Conservation (phyloP, 2,797 vertebrate genomes). For the Chlorospingus semifuscus region DNA sequence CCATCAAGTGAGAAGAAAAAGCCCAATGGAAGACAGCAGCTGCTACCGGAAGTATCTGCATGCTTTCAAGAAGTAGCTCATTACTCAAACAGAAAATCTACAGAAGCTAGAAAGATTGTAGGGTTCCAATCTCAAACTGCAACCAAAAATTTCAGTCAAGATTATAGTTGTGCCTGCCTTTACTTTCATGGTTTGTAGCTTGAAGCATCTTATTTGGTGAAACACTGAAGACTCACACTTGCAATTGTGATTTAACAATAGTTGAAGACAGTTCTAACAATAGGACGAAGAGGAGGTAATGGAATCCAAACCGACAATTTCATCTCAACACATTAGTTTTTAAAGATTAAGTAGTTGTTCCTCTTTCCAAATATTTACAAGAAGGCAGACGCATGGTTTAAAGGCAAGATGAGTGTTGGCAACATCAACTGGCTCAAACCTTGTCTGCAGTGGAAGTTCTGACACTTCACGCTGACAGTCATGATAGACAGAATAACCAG, state of each 20-base stretch:
- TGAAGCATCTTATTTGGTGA: background rate
- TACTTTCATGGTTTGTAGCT: background rate
- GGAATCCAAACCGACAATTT: background rate
- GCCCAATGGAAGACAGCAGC: background rate
- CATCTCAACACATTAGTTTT: background rate
- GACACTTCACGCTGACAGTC: background rate
- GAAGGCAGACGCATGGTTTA: background rate
- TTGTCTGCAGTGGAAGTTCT: background rate
- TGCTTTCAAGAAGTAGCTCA: background rate
- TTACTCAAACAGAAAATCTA: background rate
- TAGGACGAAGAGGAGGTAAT: background rate
- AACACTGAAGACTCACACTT: background rate
- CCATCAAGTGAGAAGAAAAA: background rate
- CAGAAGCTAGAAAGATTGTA: background rate
- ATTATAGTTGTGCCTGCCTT: background rate
- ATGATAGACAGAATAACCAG: background rate
- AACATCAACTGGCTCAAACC: background rate
- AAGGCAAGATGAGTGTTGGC: background rate
- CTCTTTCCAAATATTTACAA: background rate
- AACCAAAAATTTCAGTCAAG: background rate
- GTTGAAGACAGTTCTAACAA: background rate
- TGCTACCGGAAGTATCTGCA: background rate
- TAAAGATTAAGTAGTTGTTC: background rate
- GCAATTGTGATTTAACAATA: background rate
- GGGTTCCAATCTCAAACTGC: background rate